A percentile compares a stretch with the other conserved stretches of the same genome.
Evolutionary conservation across 2,888 invertebrate genomes (phyloP).

Genomic region (Iphiclides podalirius): DNA sequence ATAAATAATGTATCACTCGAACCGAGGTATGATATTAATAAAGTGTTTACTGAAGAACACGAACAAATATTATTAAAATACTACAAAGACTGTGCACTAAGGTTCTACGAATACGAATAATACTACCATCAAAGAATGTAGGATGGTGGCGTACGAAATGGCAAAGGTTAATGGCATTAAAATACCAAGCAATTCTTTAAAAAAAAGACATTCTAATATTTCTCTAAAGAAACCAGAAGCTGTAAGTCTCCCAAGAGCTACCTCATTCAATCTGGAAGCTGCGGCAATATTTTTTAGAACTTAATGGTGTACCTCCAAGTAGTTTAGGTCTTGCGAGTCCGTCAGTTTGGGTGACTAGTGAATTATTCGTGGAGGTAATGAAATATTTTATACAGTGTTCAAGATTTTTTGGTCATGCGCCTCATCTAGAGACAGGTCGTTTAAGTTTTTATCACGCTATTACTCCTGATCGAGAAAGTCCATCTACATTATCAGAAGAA

Average conservation of each 20-base stretch:
- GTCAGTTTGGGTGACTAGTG: constrained; percentile 47
- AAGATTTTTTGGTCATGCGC: no score
- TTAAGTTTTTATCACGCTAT: no score
- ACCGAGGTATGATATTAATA: constrained; percentile 18
- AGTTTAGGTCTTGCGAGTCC: constrained; percentile 42
- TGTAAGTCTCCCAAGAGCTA: no score
- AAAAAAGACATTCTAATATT: constrained; percentile 15
- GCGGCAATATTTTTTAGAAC: no score
- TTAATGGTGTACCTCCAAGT: constrained; percentile 43
- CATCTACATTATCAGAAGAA: no score
- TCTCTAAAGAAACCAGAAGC: constrained; percentile 16
- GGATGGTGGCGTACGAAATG: constrained; percentile 16
- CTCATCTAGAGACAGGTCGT: no score
- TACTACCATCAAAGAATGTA: constrained; percentile 1
- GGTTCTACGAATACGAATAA: not conserved
- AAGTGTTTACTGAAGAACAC: constrained; percentile 16
- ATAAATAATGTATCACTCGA: constrained; percentile 2
- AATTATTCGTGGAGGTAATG: constrained; percentile 43
- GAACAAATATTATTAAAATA: constrained; percentile 5
- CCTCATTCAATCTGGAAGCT: no score
- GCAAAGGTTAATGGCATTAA: constrained; percentile 17
- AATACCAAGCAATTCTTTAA: constrained; percentile 17
- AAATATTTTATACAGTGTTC: constrained; percentile 36
- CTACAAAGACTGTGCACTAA: not conserved
- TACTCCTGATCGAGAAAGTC: no score